Evolutionary conservation across 2,888 invertebrate species (phyloP).

Genomic region (Exocentrus adspersus): DNA sequence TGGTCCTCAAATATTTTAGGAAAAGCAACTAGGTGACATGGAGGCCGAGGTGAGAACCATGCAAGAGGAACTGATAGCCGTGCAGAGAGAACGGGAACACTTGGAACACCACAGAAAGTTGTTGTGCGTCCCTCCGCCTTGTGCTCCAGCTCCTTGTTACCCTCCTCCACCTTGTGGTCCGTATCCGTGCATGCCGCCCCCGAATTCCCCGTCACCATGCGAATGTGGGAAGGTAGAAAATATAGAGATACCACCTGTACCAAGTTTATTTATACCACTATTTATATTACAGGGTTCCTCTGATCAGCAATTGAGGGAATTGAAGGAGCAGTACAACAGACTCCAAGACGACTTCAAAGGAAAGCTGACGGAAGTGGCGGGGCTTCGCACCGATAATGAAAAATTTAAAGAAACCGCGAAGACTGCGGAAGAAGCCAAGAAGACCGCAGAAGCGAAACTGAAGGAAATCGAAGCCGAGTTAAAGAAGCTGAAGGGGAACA

Average conservation of each 20-base stretch:
- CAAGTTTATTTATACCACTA: no score
- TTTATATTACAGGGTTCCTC: constrained; percentile 60
- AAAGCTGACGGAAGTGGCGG: constrained; percentile 74
- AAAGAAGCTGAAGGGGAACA: constrained; percentile 59
- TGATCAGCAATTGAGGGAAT: constrained; percentile 69
- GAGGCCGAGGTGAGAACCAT: constrained; percentile 71
- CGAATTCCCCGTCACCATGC: constrained; percentile 53
- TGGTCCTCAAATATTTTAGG: constrained; percentile 63
- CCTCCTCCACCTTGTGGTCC: constrained; percentile 34
- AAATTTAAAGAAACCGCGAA: constrained; percentile 63
- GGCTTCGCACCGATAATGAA: constrained; percentile 66
- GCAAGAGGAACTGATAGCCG: constrained; percentile 65
- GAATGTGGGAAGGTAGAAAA: neutral
- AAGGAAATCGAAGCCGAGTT: constrained; percentile 69
- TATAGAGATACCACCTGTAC: no score
- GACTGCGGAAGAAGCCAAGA: constrained; percentile 64
- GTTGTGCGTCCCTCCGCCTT: constrained; percentile 57
- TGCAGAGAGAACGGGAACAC: constrained; percentile 66
- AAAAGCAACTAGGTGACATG: constrained; percentile 69
- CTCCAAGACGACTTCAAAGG: constrained; percentile 75
- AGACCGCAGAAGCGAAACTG: constrained; percentile 69
- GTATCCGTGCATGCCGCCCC: constrained; percentile 33
- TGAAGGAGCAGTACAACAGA: constrained; percentile 70
- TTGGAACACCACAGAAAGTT: constrained; percentile 63
- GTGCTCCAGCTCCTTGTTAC: constrained; percentile 20